These are phyloP conservation scores for Channa maculata DNA, from an alignment of 2,113 vertebrate species.

Conservation along the genomic window DNA sequence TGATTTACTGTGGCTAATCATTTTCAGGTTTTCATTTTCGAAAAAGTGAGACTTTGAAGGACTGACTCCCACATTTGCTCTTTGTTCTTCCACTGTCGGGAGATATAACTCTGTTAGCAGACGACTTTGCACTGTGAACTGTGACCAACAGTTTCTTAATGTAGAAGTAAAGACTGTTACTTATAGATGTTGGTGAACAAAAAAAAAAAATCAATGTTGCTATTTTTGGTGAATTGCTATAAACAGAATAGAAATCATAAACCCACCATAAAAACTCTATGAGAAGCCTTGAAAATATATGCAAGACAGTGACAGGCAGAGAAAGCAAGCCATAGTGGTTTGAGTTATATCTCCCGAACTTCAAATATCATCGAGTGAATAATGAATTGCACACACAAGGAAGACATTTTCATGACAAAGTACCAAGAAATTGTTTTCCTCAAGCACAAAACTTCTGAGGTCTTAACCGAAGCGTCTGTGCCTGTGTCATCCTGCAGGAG, in stretches of 20 bases:
- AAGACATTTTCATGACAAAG: conserved; percentile 19
- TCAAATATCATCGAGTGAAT: conserved; percentile 32
- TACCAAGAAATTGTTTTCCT: conserved; percentile 6
- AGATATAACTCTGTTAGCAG: too few species aligned
- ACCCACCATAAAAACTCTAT: too few species aligned
- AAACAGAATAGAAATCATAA: too few species aligned
- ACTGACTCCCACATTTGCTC: neutral
- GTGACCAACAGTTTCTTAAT: too few species aligned
- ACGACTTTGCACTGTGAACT: too few species aligned
- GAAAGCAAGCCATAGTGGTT: neutral
- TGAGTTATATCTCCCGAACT: conserved; percentile 27
- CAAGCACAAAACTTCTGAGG: neutral
- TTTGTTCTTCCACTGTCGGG: neutral
- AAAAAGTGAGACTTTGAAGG: neutral
- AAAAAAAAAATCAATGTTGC: too few species aligned
- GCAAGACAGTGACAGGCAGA: conserved; percentile 2
- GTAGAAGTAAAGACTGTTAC: too few species aligned
- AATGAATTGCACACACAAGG: conserved; percentile 21
- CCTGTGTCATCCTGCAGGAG: conserved; percentile 70
- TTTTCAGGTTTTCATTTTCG: neutral
- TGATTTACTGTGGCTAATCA: neutral
- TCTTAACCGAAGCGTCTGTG: conserved; percentile 26
- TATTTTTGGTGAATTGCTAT: too few species aligned
- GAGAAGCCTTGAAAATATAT: neutral
- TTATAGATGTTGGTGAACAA: too few species aligned